These are phyloP conservation scores for Caenorhabditis zanzibari DNA, from an alignment of 2,888 invertebrate genomes.

Conservation along the genomic window DNA sequence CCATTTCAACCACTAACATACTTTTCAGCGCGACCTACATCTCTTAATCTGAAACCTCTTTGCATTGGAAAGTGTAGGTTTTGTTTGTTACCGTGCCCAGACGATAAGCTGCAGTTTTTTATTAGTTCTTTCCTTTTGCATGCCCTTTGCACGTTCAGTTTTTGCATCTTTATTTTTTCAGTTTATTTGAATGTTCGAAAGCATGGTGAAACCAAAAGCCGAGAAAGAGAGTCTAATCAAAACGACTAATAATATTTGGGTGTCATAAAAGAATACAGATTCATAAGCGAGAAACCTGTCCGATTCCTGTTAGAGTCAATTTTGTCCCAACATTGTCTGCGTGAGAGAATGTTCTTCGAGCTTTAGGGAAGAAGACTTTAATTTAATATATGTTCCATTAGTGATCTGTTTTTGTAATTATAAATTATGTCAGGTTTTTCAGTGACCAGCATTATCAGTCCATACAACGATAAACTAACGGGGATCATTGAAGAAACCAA, in stretches of 20 bases:
- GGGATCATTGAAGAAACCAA: constrained; percentile 74
- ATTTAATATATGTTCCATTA: constrained; percentile 50
- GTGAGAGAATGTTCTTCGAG: constrained; percentile 57
- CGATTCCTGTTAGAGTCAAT: constrained; percentile 42
- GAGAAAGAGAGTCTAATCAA: background rate
- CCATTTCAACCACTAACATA: constrained; percentile 69
- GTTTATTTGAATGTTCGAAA: constrained; percentile 41
- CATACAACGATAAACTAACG: constrained; percentile 72
- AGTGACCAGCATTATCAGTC: constrained; percentile 76
- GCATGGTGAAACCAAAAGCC: constrained; percentile 30
- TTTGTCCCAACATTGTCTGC: constrained; percentile 55
- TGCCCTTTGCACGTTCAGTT: constrained; percentile 52
- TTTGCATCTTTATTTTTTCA: constrained; percentile 48
- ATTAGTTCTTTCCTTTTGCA: constrained; percentile 63
- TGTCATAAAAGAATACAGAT: background rate
- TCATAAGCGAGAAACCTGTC: constrained; percentile 11
- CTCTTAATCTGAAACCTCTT: constrained; percentile 92
- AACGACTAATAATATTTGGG: background rate
- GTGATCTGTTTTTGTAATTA: background rate
- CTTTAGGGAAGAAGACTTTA: constrained; percentile 33
- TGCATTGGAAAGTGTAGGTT: constrained; percentile 79
- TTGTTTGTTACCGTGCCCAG: constrained; percentile 63
- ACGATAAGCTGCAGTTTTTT: constrained; percentile 56
- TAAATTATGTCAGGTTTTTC: constrained; percentile 42
- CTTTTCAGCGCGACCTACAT: constrained; percentile 95